phyloP scores from a whole-genome alignment of 2,113 vertebrate species.

The Hassar affinis region DNA sequence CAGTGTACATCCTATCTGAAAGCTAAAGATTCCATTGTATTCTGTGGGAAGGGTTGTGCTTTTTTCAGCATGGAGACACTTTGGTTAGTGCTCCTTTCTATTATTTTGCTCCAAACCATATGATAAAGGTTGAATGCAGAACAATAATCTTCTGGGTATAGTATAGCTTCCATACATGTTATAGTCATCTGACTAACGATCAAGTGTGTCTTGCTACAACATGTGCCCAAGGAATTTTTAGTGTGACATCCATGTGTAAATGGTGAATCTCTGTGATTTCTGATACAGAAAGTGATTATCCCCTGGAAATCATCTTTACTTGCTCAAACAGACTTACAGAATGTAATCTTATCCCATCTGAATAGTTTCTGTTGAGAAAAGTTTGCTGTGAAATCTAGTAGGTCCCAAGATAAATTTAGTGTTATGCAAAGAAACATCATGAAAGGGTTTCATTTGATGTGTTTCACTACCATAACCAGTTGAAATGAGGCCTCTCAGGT shows the following conservation, averaged over 20 bases:
- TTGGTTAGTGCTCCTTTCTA: neutral
- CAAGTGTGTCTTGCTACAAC: neutral
- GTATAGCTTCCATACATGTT: neutral
- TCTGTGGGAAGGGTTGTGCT: neutral
- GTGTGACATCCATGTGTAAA: neutral
- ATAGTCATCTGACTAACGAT: neutral
- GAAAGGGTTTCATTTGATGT: neutral
- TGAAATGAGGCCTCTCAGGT: slow-evolving; percentile 29
- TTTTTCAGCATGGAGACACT: neutral
- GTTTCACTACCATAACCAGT: neutral
- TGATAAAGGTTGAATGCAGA: neutral
- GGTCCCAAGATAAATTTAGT: neutral
- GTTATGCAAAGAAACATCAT: neutral
- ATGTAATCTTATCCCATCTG: neutral
- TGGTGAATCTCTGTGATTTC: neutral
- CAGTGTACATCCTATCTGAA: neutral
- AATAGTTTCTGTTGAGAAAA: neutral
- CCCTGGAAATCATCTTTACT: neutral
- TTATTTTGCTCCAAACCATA: neutral
- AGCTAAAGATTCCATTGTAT: neutral
- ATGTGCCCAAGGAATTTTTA: neutral
- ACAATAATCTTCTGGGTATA: neutral
- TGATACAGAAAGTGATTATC: neutral
- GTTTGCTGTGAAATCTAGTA: neutral
- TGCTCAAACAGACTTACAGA: neutral